Evolutionary conservation across 2,797 vertebrate genomes (phyloP), one percentile per base, ranked within the genome.

Genomic region (Malurus splendens): DNA sequence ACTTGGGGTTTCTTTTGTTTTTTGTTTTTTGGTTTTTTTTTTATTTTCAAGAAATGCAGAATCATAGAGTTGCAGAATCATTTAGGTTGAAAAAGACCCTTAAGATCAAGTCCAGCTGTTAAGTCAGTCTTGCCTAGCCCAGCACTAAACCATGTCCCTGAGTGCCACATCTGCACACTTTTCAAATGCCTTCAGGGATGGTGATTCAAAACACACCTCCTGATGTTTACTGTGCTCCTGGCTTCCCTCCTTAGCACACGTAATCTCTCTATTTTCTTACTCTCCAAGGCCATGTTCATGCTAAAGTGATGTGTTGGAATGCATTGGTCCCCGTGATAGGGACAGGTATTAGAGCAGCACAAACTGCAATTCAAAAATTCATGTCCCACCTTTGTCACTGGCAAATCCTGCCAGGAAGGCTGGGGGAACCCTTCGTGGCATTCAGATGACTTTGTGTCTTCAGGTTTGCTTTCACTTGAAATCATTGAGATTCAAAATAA

Each of bases 141-240:
- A 11, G 4, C 22, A 7, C 20, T 52, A 48, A 65, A 25, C 4
- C 14, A 3, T 4, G 2, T 59, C 51, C 33, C n/a, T 12, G 25
- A 28, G 28, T 5, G 2, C 17, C 36, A 19, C 0, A 0, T 61
- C 14, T 72, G 12, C 12, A 22, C 1, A 1, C n/a, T 38, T 56
- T 62, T 14, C 8, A 28, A 66, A 52, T 38, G 14, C 7, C 18
- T 72, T 18, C 64, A 45, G 72, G 41, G 33, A 20, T 8, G 28
- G 24, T 25, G n/a, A 41, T 18, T 82, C 27, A 33, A 45, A 75
- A 45, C 11, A 4, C 1, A 8, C 19, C 7, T 50, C 18, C 45
- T 55, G n/a, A 2, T 16, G 28, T 68, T 60, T 25, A 5, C 8
- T 72, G 16, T 22, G 54, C 8, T 38, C 51, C 48, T 72, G 25